A percentile compares a stretch with the other conserved stretches of the same genome.
These are phyloP conservation scores for Hetaerina americana DNA, from an alignment of 1,140 invertebrate species.

Conservation along the genomic window DNA sequence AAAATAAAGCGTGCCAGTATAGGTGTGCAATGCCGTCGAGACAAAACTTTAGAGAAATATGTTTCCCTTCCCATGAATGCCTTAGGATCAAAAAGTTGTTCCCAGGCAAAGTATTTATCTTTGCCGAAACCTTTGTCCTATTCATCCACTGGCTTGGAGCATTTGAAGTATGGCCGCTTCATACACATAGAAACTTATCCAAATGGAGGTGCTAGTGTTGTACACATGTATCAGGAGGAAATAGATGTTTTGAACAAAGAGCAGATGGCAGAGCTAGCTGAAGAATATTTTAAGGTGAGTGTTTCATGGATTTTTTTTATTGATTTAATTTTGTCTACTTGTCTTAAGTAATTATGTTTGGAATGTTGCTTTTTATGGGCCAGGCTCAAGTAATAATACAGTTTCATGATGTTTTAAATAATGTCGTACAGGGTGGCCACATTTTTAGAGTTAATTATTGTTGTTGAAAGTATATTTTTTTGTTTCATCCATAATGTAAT, in stretches of 20 bases:
- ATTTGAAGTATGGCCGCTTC: constrained; percentile 56
- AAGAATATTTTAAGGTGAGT: constrained; percentile 74
- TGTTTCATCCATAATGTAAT: too few relatives aligned
- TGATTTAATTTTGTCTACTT: too few relatives aligned
- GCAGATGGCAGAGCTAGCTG: constrained; percentile 68
- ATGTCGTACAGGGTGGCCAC: too few relatives aligned
- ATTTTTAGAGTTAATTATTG: too few relatives aligned
- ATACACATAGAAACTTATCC: constrained; percentile 84
- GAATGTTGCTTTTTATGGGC: too few relatives aligned
- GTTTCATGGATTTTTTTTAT: background rate
- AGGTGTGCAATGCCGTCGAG: constrained; percentile 44
- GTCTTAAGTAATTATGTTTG: too few relatives aligned
- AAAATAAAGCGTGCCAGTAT: constrained; percentile 29
- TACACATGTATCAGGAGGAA: constrained; percentile 89
- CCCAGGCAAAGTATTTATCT: constrained; percentile 30
- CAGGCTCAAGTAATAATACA: too few relatives aligned
- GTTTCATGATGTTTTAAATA: too few relatives aligned
- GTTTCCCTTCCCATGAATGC: constrained; percentile 17
- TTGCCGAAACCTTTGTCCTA: constrained; percentile 26
- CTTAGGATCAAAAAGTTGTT: constrained; percentile 27
- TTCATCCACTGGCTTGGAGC: constrained; percentile 32
- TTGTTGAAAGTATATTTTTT: too few relatives aligned
- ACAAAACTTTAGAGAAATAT: constrained; percentile 26
- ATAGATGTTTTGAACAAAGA: constrained; percentile 58
- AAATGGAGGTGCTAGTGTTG: constrained; percentile 87